These are phyloP conservation scores for Drosophila mayri DNA, from an alignment of 1,140 invertebrate genomes.

Conservation along the genomic window DNA sequence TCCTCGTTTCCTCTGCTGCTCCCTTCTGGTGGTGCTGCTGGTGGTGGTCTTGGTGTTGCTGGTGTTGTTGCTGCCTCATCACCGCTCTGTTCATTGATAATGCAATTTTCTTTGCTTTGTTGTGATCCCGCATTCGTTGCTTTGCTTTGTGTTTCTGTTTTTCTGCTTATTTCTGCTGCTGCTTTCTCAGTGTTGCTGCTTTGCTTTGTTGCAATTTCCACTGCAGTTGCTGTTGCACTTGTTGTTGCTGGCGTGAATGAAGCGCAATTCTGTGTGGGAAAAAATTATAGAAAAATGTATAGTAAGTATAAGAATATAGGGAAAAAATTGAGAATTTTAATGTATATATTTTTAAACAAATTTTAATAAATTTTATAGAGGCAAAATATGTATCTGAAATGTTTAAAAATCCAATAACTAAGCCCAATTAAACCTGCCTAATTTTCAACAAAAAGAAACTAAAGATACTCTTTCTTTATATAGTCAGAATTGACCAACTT, in stretches of 20 bases:
- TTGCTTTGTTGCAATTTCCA: conserved; percentile 37
- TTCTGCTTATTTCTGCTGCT: conserved; percentile 2
- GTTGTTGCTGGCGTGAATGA: conserved; percentile 62
- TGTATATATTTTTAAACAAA: no score
- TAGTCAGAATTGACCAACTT: neutral
- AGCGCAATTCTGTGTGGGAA: conserved; percentile 66
- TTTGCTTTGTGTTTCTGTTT: conserved; percentile 48
- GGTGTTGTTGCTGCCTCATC: conserved; percentile 35
- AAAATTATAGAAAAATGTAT: conserved; percentile 2
- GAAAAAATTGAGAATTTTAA: neutral
- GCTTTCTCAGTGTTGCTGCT: conserved; percentile 12
- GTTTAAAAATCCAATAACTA: no score
- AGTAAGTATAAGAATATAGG: conserved; percentile 1
- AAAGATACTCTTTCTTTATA: neutral
- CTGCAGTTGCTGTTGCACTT: conserved; percentile 22
- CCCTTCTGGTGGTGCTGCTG: conserved; percentile 21
- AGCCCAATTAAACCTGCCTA: no score
- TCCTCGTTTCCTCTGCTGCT: conserved; percentile 38
- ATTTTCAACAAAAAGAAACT: no score
- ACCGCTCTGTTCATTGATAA: conserved; percentile 65
- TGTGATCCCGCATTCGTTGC: conserved; percentile 78
- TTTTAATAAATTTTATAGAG: no score
- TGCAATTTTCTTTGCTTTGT: conserved; percentile 73
- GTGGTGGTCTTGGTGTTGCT: conserved; percentile 6
- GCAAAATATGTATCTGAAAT: no score